Conservation (phyloP, 2,113 vertebrate species). For the Gobiocypris rarus region DNA sequence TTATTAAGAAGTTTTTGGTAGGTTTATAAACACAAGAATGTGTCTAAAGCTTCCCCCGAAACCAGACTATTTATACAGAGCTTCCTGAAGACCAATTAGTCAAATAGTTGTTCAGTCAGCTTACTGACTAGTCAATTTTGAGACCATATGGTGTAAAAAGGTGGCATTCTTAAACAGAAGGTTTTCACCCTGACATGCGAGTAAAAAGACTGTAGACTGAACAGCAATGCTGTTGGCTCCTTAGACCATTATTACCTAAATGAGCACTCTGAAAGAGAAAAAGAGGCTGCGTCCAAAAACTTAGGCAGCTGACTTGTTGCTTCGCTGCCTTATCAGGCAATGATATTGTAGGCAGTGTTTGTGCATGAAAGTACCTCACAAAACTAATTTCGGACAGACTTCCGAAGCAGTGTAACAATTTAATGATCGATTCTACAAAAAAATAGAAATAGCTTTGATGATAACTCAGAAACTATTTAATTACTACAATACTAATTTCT, state of each 20-base stretch:
- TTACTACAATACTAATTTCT: too few species aligned
- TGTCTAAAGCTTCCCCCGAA: neutral
- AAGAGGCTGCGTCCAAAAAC: neutral
- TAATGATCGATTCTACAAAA: too few species aligned
- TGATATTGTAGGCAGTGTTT: too few species aligned
- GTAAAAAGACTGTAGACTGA: conserved; percentile 8
- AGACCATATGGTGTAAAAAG: neutral
- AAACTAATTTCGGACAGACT: too few species aligned
- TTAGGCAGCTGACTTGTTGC: too few species aligned
- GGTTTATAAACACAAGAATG: neutral
- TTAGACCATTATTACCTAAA: conserved; percentile 46
- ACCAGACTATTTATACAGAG: neutral
- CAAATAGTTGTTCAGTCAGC: neutral
- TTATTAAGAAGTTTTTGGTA: too few species aligned
- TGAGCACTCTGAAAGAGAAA: conserved; percentile 40
- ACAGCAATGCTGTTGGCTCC: conserved; percentile 35
- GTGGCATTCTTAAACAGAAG: neutral
- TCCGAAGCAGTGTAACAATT: too few species aligned
- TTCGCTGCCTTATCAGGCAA: too few species aligned
- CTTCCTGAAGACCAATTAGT: neutral
- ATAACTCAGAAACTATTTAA: too few species aligned
- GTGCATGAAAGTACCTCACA: too few species aligned
- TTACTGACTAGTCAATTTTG: neutral
- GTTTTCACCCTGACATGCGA: conserved; percentile 35
- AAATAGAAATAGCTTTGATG: too few species aligned